These are phyloP conservation scores for Larimichthys polyactis DNA, from an alignment of 2,113 vertebrate species.

Conservation along the genomic window DNA sequence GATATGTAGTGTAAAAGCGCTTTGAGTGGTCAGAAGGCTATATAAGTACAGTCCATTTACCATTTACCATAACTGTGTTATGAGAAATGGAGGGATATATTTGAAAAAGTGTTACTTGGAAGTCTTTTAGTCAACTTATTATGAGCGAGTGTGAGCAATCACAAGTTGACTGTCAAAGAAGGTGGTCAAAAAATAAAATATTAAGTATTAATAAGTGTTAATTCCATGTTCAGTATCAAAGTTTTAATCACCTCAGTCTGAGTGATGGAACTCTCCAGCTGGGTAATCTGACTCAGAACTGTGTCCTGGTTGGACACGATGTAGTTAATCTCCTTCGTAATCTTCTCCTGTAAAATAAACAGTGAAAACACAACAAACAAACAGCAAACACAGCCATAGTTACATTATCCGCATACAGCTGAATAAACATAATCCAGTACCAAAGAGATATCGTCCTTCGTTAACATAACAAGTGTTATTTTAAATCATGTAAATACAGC, in stretches of 20 bases:
- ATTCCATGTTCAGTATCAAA: neutral
- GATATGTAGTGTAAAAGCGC: too few species aligned
- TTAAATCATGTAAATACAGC: neutral
- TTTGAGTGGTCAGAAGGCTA: too few species aligned
- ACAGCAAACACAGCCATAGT: constrained; percentile 8
- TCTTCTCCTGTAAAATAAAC: constrained; percentile 89
- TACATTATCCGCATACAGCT: neutral
- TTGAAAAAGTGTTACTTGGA: too few species aligned
- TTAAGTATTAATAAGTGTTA: neutral
- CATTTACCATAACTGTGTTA: too few species aligned
- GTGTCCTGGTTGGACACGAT: constrained; percentile 95
- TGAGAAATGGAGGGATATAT: too few species aligned
- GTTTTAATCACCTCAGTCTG: constrained; percentile 90
- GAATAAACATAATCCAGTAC: neutral
- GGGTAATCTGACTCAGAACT: constrained; percentile 92
- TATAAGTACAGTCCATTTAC: too few species aligned
- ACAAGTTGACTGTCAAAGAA: neutral
- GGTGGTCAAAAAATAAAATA: neutral
- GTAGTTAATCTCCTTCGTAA: constrained; percentile 93
- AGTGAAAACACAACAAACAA: constrained; percentile 10
- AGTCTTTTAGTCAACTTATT: too few species aligned
- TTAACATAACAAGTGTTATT: neutral
- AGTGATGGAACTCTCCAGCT: constrained; percentile 92
- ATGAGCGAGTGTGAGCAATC: neutral
- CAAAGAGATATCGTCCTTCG: neutral